Base-by-base conservation (phyloP, 2,888 invertebrate genomes). In the Drosophila prostipennis region DNA sequence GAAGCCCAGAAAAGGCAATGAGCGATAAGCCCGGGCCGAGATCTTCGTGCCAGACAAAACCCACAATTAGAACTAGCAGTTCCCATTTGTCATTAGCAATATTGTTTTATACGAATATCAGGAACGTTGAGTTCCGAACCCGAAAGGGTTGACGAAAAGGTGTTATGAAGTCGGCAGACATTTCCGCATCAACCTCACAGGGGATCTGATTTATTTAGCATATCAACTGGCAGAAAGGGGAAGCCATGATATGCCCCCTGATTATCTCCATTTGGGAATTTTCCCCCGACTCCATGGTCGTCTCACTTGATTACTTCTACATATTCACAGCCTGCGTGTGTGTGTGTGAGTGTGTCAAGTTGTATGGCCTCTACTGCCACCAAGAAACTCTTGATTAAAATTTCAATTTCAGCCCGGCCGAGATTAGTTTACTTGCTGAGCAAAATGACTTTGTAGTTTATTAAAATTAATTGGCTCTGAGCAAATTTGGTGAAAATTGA, bases 401-500 rank as follows among this genome's bases (percentile, higher is more conserved):
- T 83, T 83, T 83, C 82, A 80, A 83, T 80, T 86, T 68, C n/a
- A 39, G 49, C 54, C 26, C 23, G 34, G 4, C 14, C 49, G 72
- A 77, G 77, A 84, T 79, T 82, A 73, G n/a, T n/a, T n/a, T n/a
- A n/a, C n/a, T n/a, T n/a, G n/a, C n/a, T n/a, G n/a, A n/a, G n/a
- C n/a, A n/a, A n/a, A 84, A 71, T 86, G 78, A 87, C 84, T 77
- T 69, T 69, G 77, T 67, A 69, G 77, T 84, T 83, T 87, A 83
- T 78, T 78, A 82, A 82, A 82, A 87, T 85, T 87, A 87, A 84
- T 87, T 87, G 87, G 67, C 77, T 73, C 52, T 57, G 48, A 65
- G 71, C 67, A 61, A 74, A 52, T 73, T 69, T 75, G 45, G 65
- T 26, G 64, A 65, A 65, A 65, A 65, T 65, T 65, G 39, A 65